phyloP scores from a whole-genome alignment of 2,113 vertebrate species.

The Oreocharis arfaki region DNA sequence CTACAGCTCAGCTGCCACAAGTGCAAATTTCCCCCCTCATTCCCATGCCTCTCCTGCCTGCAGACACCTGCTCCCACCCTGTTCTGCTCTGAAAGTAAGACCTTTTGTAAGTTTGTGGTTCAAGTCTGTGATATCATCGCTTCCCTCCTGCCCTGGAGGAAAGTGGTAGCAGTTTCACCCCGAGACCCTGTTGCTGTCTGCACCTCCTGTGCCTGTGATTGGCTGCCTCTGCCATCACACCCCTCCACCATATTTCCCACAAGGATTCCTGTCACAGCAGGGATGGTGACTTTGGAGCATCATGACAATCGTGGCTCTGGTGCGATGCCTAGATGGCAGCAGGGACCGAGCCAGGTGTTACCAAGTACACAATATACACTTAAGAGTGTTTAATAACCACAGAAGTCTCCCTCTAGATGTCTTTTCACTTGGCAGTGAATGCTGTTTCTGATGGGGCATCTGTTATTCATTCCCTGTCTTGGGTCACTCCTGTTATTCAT shows the following conservation, averaged over 20 bases:
- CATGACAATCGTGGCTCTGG: not conserved
- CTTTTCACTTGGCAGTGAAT: not conserved
- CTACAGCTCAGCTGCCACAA: not conserved
- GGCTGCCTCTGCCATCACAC: not conserved
- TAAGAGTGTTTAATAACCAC: not conserved
- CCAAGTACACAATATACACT: too few relatives aligned
- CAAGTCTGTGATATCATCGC: not conserved
- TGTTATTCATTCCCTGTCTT: not conserved
- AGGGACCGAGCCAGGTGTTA: not conserved
- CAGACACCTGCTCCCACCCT: not conserved
- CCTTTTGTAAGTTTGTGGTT: not conserved
- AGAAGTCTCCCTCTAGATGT: not conserved
- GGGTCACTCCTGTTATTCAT: not conserved
- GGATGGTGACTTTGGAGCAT: rapidly evolving
- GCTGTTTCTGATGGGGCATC: not conserved
- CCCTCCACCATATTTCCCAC: rapidly evolving
- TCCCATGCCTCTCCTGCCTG: not conserved
- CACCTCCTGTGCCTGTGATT: too few relatives aligned
- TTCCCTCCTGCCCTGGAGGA: not conserved
- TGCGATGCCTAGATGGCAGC: not conserved
- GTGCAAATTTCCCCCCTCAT: not conserved
- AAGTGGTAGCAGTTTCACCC: not conserved
- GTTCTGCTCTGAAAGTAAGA: not conserved
- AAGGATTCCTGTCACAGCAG: rapidly evolving
- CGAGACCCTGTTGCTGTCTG: not conserved